These are phyloP conservation scores for Platysternon megacephalum DNA, from an alignment of 2,113 vertebrate genomes.

Conservation along the genomic window DNA sequence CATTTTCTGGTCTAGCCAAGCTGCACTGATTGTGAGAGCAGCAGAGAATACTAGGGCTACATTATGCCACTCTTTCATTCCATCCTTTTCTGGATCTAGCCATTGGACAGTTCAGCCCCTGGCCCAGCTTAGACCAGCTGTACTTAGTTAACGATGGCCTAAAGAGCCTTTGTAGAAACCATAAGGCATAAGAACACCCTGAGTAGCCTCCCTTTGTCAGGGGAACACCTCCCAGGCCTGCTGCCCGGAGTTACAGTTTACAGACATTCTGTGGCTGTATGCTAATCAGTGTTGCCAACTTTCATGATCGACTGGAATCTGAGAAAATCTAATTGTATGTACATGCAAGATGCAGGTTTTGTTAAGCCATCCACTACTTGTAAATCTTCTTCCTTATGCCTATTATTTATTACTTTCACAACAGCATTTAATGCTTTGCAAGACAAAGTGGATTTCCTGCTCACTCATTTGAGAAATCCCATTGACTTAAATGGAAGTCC, in stretches of 20 bases:
- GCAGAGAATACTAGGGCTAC: accelerated
- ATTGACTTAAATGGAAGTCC: background rate
- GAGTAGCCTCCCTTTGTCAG: background rate
- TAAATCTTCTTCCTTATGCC: background rate
- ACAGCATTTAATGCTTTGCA: background rate
- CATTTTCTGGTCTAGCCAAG: background rate
- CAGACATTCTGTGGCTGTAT: background rate
- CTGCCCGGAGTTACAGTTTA: background rate
- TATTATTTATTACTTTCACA: conserved; percentile 21
- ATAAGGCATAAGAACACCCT: background rate
- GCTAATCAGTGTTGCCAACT: background rate
- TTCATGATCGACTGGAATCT: background rate
- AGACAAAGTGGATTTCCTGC: conserved; percentile 36
- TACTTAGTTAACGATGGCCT: background rate
- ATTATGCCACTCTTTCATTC: background rate
- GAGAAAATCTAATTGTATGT: background rate
- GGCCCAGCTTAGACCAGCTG: background rate
- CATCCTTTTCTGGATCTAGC: background rate
- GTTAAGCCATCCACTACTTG: background rate
- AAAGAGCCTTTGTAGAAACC: background rate
- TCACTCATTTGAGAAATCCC: background rate
- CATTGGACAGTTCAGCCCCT: accelerated
- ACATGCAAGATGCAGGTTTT: conserved; percentile 21
- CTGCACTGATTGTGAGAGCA: background rate
- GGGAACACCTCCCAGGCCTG: background rate